Conservation (phyloP, 2,888 invertebrate genomes). For the Clitarchus hookeri region DNA sequence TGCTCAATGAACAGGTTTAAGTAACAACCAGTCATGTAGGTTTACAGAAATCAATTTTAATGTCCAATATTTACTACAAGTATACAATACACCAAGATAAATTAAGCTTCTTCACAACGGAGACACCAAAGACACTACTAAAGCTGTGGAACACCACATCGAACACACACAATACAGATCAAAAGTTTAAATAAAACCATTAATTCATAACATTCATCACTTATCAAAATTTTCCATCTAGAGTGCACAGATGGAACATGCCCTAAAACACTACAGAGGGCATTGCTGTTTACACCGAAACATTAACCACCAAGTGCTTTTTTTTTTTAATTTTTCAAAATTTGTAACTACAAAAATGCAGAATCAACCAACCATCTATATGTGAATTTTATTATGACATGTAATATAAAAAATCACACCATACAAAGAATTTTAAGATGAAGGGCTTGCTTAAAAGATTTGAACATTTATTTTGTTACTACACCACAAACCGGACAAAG, state of each 20-base stretch:
- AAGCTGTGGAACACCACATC: not conserved
- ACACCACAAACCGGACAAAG: conserved; percentile 3
- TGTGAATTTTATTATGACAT: not conserved
- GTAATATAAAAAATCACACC: not conserved
- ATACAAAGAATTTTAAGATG: not conserved
- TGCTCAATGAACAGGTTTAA: too few species aligned
- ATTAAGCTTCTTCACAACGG: conserved; percentile 38
- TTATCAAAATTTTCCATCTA: too few species aligned
- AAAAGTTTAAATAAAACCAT: not conserved
- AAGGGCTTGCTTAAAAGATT: not conserved
- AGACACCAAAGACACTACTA: conserved; percentile 32
- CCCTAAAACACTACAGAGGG: not conserved
- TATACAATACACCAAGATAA: conserved; percentile 39
- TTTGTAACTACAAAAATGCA: conserved; percentile 2
- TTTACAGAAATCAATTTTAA: conserved; percentile 6
- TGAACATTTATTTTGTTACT: not conserved
- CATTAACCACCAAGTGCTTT: not conserved
- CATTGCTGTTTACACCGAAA: not conserved
- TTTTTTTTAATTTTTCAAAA: not conserved
- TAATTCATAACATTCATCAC: too few species aligned
- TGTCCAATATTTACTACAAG: conserved; percentile 37
- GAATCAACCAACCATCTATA: not conserved
- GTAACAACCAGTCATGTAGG: not conserved
- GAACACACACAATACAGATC: conserved; percentile 6
- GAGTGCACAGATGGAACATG: not conserved